Evolutionary conservation across 2,888 invertebrate genomes (phyloP).

Genomic region (Itoplectis maculator): DNA sequence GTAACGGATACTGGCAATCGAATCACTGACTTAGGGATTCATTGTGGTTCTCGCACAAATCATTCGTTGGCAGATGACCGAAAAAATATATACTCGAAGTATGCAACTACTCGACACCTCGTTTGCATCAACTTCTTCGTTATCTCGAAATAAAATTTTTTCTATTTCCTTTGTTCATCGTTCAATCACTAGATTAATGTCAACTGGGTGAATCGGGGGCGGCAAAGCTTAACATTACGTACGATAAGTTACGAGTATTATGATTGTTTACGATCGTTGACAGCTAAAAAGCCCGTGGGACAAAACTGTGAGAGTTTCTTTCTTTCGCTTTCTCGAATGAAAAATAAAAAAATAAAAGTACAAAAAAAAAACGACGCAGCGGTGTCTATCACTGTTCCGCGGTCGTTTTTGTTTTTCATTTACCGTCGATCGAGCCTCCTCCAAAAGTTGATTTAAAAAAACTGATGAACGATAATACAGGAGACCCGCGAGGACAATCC

Average conservation of each 20-base stretch:
- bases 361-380: constrained; percentile 22
- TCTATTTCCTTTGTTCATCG: constrained; percentile 37
- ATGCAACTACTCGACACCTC: not conserved
- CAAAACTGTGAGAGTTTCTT: constrained; percentile 73
- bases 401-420: not conserved
- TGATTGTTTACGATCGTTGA: constrained; percentile 70
- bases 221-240: constrained; percentile 68
- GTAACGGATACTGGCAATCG: constrained; percentile 63
- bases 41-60: constrained; percentile 27
- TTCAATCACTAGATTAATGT: constrained; percentile 56
- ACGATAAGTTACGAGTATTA: constrained; percentile 75
- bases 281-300: constrained; percentile 79
- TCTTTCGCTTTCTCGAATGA: constrained; percentile 20
- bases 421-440: constrained; percentile 2
- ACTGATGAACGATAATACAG: constrained; percentile 42
- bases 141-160: constrained; percentile 5
- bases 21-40: constrained; percentile 51
- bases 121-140: not conserved
- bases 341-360: constrained; percentile 18
- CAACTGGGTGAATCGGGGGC: constrained; percentile 67
- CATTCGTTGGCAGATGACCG: not conserved
- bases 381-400: constrained; percentile 41
- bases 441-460: constrained; percentile 7
- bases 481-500: constrained; percentile 22
- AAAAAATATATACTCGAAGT: constrained; percentile 9